Percentiles rank a stretch among this genome's conserved stretches.
Evolutionary conservation across 2,113 vertebrate genomes (phyloP).

Genomic region (Ceyx cyanopectus): DNA sequence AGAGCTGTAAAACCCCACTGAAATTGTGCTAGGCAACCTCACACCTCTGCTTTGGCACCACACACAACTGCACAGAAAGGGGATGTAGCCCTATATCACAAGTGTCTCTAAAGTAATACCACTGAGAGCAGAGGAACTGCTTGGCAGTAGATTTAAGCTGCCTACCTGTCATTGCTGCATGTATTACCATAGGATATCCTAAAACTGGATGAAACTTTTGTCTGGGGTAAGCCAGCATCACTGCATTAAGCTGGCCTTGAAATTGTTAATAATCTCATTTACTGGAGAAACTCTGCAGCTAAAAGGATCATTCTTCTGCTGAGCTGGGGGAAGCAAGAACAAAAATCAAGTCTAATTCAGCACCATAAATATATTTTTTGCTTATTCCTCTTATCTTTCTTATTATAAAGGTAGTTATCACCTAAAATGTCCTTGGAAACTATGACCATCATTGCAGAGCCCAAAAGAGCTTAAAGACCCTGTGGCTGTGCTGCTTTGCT

Average conservation of each 20-base stretch:
- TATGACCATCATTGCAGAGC: fast-evolving
- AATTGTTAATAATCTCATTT: constrained; percentile 23
- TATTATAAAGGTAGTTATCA: not conserved
- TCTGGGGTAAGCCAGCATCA: fast-evolving
- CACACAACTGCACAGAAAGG: not conserved
- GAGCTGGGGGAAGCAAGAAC: not conserved
- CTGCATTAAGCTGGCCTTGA: not conserved
- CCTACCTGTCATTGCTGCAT: not conserved
- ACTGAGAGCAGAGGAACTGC: not conserved
- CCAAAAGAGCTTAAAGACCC: not conserved
- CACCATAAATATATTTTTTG: not conserved
- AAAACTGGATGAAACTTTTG: not conserved
- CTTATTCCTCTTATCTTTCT: not conserved
- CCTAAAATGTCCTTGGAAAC: not conserved
- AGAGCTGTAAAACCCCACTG: not conserved
- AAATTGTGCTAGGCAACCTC: fast-evolving
- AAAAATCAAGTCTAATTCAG: not conserved
- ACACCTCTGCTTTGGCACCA: not conserved
- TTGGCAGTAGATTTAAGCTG: not conserved
- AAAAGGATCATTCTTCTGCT: constrained; percentile 4
- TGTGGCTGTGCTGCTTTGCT: fast-evolving
- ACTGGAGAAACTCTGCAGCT: not conserved
- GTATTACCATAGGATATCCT: not conserved
- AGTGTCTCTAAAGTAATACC: not conserved
- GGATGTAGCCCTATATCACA: not conserved